Conservation (phyloP, 1,140 invertebrate species). For the Potamilus streckersoni region DNA sequence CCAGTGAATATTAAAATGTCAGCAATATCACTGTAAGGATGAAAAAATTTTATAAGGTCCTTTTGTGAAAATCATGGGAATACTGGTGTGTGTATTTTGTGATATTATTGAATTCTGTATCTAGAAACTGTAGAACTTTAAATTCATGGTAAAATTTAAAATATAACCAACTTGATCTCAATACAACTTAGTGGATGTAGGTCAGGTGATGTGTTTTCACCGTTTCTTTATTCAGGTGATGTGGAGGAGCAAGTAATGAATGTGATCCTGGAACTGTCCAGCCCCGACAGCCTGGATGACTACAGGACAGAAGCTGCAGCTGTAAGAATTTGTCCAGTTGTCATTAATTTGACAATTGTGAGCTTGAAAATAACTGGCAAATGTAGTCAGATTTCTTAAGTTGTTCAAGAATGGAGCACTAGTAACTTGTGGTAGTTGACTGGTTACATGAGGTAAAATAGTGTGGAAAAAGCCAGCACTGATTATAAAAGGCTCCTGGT, state of each 20-base stretch:
- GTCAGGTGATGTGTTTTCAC: not conserved
- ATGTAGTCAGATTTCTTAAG: too few species aligned
- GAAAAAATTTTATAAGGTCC: too few species aligned
- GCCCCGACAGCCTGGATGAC: constrained; percentile 69
- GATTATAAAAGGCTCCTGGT: too few species aligned
- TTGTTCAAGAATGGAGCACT: too few species aligned
- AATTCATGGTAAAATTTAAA: not conserved
- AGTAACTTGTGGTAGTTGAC: too few species aligned
- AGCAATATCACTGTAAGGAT: too few species aligned
- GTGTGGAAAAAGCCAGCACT: too few species aligned
- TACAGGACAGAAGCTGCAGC: constrained; percentile 71
- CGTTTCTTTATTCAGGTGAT: constrained; percentile 63
- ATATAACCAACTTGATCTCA: not conserved
- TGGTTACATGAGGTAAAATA: too few species aligned
- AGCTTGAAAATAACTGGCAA: too few species aligned
- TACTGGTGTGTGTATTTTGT: not conserved
- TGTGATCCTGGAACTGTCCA: constrained; percentile 70
- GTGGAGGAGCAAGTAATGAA: constrained; percentile 75
- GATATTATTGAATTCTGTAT: not conserved
- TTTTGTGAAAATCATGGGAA: too few species aligned
- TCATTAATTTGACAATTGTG: too few species aligned
- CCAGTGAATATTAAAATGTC: too few species aligned
- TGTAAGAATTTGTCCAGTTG: constrained; percentile 61
- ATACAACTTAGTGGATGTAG: not conserved
- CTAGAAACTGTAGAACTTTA: not conserved